Percentiles rank a stretch among this genome's conserved stretches.
Evolutionary conservation across 2,113 vertebrate species (phyloP).

Genomic region (Desmodus rotundus): DNA sequence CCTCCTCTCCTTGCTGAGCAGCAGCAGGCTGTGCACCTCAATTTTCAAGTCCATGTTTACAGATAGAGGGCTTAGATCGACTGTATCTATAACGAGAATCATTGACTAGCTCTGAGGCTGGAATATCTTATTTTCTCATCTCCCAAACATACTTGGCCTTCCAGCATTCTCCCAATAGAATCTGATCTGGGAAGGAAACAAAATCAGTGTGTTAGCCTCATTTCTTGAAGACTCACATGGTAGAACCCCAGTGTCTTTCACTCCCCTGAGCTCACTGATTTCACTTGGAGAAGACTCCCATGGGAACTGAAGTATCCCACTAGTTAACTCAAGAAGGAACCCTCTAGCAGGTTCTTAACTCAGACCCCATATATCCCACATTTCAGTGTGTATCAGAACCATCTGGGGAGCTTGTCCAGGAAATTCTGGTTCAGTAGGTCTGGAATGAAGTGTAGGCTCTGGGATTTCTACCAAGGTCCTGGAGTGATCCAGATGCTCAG

Average conservation of each 20-base stretch:
- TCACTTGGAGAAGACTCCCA: not conserved
- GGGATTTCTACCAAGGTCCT: not conserved
- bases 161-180: not conserved
- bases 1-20: not conserved
- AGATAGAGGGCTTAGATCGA: not conserved
- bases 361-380: not conserved
- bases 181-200: not conserved
- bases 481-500: not conserved
- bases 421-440: not conserved
- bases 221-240: not conserved
- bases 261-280: not conserved
- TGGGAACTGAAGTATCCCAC: not conserved
- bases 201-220: not conserved
- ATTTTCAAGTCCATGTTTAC: conserved; percentile 35
- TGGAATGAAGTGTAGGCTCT: not conserved
- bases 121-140: not conserved
- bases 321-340: not conserved
- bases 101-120: not conserved
- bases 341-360: not conserved
- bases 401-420: not conserved
- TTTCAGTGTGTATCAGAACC: not conserved
- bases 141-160: not conserved
- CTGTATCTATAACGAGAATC: conserved; percentile 17
- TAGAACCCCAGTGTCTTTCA: not conserved
- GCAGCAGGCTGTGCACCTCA: not conserved